Conservation (phyloP, 2,113 vertebrate species). For the Plestiodon gilberti region DNA sequence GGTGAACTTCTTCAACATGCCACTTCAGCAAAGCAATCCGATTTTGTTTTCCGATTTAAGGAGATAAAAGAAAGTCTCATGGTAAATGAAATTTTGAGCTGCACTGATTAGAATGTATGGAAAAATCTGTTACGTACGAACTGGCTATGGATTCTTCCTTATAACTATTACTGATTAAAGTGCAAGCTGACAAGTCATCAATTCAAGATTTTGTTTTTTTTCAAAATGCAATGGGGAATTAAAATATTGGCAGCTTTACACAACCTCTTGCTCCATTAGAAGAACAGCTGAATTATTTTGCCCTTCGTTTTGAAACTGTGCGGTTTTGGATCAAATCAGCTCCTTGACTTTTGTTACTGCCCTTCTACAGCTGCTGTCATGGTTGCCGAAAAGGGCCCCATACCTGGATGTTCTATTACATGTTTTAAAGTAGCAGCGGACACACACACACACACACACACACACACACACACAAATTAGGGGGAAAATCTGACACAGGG, state of each 20-base stretch:
- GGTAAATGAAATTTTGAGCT: neutral
- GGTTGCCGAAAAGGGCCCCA: neutral
- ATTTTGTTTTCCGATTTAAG: neutral
- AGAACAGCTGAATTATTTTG: neutral
- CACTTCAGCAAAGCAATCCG: slow-evolving; percentile 15
- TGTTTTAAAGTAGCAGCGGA: neutral
- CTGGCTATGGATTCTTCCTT: neutral
- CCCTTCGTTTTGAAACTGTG: slow-evolving; percentile 46
- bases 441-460: too few relatives aligned
- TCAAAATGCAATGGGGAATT: neutral
- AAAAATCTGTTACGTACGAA: neutral
- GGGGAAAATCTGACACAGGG: neutral
- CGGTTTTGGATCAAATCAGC: neutral
- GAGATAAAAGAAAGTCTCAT: neutral
- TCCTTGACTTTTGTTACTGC: neutral
- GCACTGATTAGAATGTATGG: neutral
- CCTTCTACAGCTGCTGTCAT: neutral
- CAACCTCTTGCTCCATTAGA: neutral
- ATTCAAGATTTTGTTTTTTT: neutral
- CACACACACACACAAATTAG: too few relatives aligned
- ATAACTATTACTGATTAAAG: neutral
- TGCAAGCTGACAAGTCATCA: neutral
- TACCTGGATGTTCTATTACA: neutral
- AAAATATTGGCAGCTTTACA: neutral
- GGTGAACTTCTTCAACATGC: neutral